Evolutionary conservation across 1,140 invertebrate species (phyloP).

Genomic region (Acromyrmex heyeri): DNA sequence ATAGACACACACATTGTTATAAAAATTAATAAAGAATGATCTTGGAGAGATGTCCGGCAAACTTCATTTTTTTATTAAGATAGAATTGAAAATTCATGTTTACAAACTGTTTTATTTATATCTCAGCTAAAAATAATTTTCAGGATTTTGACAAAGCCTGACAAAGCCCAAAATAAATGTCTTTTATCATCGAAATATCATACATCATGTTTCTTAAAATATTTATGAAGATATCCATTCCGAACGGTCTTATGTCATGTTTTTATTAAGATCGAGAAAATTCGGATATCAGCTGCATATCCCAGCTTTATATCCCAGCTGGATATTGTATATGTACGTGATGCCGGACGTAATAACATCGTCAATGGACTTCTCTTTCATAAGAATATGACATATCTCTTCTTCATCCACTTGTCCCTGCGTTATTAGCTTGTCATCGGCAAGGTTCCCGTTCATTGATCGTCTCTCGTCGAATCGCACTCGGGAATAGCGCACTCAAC

Average conservation of each 20-base stretch:
- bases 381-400: constrained; percentile 48
- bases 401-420: constrained; percentile 26
- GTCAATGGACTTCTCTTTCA: constrained; percentile 43
- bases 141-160: neutral
- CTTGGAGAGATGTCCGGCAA: too few species aligned
- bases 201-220: neutral
- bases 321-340: constrained; percentile 5
- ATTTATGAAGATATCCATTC: neutral
- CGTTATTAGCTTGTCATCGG: constrained; percentile 46
- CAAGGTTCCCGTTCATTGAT: constrained; percentile 47
- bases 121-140: neutral
- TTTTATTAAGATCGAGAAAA: constrained; percentile 5
- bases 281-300: neutral
- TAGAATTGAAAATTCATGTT: neutral
- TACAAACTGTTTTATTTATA: neutral
- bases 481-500: constrained; percentile 5
- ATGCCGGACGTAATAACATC: constrained; percentile 3
- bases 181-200: neutral
- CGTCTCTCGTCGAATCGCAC: constrained; percentile 1
- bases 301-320: neutral
- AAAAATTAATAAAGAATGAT: neutral
- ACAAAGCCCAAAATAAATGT: neutral
- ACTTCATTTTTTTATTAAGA: neutral
- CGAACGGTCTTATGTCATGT: neutral
- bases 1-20: neutral